Evolutionary conservation across 2,888 invertebrate species (phyloP).

Genomic region (Andrena haemorrhoa): DNA sequence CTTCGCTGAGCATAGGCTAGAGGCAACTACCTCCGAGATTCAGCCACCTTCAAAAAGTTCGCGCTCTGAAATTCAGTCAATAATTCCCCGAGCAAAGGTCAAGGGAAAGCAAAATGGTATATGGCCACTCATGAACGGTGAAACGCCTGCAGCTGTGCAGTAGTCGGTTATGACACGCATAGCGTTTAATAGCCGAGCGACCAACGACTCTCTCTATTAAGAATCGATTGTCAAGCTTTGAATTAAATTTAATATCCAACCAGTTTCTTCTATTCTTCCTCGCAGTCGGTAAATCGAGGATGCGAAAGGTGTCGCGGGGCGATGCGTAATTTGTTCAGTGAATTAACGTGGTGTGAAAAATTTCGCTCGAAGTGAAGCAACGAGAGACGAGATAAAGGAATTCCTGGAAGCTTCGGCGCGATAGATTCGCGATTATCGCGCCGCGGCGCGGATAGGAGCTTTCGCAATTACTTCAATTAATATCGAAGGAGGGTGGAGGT

Average conservation of each 20-base stretch:
- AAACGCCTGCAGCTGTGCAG: slow-evolving; percentile 17
- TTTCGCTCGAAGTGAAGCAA: not conserved
- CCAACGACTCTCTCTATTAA: not conserved
- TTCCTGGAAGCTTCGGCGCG: not conserved
- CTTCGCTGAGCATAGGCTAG: slow-evolving; percentile 33
- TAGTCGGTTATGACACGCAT: slow-evolving; percentile 14
- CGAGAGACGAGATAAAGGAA: not conserved
- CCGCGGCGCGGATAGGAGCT: slow-evolving; percentile 18
- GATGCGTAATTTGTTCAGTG: not conserved
- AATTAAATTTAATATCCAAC: too few species aligned
- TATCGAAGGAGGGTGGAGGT: slow-evolving; percentile 43
- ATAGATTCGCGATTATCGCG: slow-evolving; percentile 22
- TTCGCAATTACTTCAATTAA: slow-evolving; percentile 64
- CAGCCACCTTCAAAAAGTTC: not conserved
- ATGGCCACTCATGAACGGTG: not conserved
- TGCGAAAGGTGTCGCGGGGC: slow-evolving; percentile 1
- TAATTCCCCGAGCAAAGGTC: slow-evolving; percentile 10
- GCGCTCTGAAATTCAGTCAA: not conserved
- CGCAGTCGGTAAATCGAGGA: not conserved
- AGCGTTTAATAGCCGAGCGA: slow-evolving; percentile 23
- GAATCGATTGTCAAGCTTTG: slow-evolving; percentile 26
- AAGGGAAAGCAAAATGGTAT: not conserved
- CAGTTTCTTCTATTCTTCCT: not conserved
- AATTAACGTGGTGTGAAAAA: not conserved
- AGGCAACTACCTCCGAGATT: not conserved